Percentiles rank a stretch among this genome's conserved stretches.
These are phyloP conservation scores for Timema cristinae DNA, from an alignment of 2,888 invertebrate species.

Conservation along the genomic window DNA sequence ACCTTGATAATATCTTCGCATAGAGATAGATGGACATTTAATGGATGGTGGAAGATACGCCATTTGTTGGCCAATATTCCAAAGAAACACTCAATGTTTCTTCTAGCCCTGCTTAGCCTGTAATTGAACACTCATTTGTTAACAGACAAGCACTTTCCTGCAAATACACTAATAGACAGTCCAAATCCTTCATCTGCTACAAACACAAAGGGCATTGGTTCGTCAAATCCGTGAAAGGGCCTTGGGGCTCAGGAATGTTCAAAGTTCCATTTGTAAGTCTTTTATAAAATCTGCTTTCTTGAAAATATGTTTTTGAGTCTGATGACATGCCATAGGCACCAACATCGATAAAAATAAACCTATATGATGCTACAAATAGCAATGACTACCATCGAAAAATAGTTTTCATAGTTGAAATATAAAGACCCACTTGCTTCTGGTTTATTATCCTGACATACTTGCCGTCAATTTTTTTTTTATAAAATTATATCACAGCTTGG, in stretches of 20 bases:
- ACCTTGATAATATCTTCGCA: too few species aligned
- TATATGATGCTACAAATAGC: too few species aligned
- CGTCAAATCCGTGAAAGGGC: background rate
- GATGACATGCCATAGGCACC: background rate
- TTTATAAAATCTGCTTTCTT: background rate
- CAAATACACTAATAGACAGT: too few species aligned
- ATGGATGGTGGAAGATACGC: too few species aligned
- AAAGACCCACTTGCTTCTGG: background rate
- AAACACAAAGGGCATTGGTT: background rate
- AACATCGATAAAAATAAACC: background rate
- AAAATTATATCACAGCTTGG: background rate
- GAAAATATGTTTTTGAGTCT: background rate
- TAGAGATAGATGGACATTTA: too few species aligned
- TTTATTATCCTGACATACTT: too few species aligned
- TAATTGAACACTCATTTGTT: too few species aligned
- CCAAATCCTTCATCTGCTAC: background rate
- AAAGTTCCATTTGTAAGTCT: background rate
- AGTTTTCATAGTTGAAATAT: constrained; percentile 4
- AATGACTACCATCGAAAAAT: background rate
- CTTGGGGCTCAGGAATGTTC: background rate
- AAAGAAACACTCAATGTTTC: too few species aligned
- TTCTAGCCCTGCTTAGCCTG: too few species aligned
- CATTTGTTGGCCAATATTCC: too few species aligned
- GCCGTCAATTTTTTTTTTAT: background rate
- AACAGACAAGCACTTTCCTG: too few species aligned